Evolutionary conservation across 2,113 vertebrate genomes (phyloP).

Genomic region (Lamprotornis superbus): DNA sequence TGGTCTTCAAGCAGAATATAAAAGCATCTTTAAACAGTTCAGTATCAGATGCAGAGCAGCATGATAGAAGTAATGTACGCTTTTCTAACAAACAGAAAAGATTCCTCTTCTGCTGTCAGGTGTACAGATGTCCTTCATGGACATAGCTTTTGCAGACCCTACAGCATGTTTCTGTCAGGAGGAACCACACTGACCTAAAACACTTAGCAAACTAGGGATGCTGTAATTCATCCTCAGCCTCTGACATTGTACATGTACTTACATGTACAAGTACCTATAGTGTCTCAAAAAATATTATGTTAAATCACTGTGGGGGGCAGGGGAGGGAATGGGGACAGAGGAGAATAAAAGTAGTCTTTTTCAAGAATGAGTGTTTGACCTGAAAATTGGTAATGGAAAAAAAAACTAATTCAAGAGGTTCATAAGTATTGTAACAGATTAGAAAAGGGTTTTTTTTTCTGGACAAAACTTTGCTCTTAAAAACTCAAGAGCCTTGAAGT

Average conservation of each 20-base stretch:
- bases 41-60: neutral
- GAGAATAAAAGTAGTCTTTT: neutral
- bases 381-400: neutral
- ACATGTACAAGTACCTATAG: neutral
- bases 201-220: neutral
- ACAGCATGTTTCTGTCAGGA: neutral
- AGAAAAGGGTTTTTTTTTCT: neutral
- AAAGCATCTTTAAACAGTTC: neutral
- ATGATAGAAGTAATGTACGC: neutral
- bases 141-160: neutral
- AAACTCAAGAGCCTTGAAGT: neutral
- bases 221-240: neutral
- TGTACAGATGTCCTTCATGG: neutral
- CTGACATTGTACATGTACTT: neutral
- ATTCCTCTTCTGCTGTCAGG: neutral
- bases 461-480: neutral
- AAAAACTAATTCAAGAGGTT: neutral
- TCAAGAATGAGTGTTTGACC: neutral
- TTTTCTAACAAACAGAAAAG: neutral
- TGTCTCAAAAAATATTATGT: neutral
- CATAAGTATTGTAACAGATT: neutral
- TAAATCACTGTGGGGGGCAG: accelerated
- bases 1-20: neutral
- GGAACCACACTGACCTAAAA: neutral
- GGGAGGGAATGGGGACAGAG: accelerated